These are phyloP conservation scores for Drosophila elegans DNA, from an alignment of 1,140 invertebrate species.

Conservation along the genomic window DNA sequence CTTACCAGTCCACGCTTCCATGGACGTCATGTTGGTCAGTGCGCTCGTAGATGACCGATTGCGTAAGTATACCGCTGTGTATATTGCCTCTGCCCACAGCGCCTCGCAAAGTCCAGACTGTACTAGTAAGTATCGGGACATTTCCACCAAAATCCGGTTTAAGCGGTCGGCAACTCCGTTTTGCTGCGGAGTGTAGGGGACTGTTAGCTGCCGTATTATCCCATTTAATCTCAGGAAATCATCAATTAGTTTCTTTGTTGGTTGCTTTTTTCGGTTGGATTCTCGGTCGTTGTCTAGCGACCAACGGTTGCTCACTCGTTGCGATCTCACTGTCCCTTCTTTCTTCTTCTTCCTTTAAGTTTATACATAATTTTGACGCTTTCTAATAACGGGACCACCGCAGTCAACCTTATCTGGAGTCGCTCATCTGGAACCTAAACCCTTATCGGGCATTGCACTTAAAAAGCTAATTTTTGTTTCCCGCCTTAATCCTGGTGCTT, in stretches of 20 bases:
- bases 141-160: background rate
- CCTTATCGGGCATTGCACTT: too few relatives aligned
- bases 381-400: too few relatives aligned
- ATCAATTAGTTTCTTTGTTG: background rate
- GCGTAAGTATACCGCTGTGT: too few relatives aligned
- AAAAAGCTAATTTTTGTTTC: too few relatives aligned
- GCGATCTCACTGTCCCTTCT: slow-evolving; percentile 7
- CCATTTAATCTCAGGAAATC: background rate
- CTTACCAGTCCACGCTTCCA: slow-evolving; percentile 10
- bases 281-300: background rate
- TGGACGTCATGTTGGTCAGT: background rate
- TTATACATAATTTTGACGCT: too few relatives aligned
- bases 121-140: background rate
- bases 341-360: too few relatives aligned
- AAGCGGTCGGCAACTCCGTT: slow-evolving; percentile 6
- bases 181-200: slow-evolving; percentile 1
- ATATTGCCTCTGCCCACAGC: too few relatives aligned
- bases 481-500: too few relatives aligned
- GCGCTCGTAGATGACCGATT: background rate
- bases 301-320: background rate
- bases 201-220: background rate
- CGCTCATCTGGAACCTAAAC: too few relatives aligned
- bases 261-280: too few relatives aligned
- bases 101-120: too few relatives aligned
- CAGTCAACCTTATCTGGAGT: too few relatives aligned